Conservation (phyloP, 2,888 invertebrate species). For the Quadriops clusia region DNA sequence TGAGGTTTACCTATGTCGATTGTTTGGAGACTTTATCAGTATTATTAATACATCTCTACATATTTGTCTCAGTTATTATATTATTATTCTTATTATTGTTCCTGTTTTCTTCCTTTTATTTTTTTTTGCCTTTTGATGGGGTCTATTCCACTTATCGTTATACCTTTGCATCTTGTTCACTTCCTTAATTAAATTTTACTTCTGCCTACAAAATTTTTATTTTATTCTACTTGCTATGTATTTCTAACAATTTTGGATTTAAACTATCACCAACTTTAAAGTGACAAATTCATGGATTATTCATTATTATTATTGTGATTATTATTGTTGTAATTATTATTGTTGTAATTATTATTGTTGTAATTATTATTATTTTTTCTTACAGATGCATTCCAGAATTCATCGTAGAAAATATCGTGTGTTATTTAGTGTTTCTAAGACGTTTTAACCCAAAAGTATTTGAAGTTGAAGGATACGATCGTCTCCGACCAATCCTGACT, state of each 20-base stretch:
- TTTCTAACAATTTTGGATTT: constrained; percentile 4
- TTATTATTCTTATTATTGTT: too few species aligned
- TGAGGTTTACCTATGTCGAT: too few species aligned
- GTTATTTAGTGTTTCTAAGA: constrained; percentile 64
- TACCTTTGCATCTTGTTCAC: too few species aligned
- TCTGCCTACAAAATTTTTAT: too few species aligned
- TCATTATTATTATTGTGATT: constrained; percentile 6
- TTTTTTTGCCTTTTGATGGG: too few species aligned
- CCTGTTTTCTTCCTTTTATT: too few species aligned
- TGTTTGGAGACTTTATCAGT: too few species aligned
- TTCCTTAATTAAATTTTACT: too few species aligned
- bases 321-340: constrained; percentile 3
- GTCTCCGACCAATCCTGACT: constrained; percentile 58
- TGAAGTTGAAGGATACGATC: constrained; percentile 52
- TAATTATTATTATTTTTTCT: constrained; percentile 10
- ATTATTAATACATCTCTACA: too few species aligned
- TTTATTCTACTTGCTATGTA: too few species aligned
- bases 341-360: constrained; percentile 3
- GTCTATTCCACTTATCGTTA: too few species aligned
- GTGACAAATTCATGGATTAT: constrained; percentile 12
- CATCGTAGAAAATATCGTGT: constrained; percentile 76
- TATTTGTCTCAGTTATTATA: too few species aligned
- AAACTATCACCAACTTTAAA: constrained; percentile 3
- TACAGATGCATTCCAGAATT: constrained; percentile 79
- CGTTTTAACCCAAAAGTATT: constrained; percentile 50